These are phyloP conservation scores for Urocynchramus pylzowi DNA, from an alignment of 2,113 vertebrate genomes.

Conservation along the genomic window DNA sequence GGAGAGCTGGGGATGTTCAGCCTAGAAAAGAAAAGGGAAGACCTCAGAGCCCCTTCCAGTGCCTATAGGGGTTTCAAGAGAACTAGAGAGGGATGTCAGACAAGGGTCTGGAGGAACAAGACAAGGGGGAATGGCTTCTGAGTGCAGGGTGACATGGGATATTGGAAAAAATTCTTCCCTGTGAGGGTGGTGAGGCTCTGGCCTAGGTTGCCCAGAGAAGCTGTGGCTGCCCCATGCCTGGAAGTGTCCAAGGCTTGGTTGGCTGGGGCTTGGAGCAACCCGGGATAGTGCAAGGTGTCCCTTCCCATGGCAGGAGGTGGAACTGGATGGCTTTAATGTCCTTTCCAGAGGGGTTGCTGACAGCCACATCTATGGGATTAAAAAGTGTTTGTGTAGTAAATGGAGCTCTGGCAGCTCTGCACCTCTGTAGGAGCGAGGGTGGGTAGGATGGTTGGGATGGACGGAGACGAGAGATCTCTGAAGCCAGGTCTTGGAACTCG, in stretches of 20 bases:
- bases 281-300: not conserved
- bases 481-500: no score
- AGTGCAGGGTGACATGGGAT: not conserved
- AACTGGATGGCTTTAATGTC: not conserved
- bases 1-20: not conserved
- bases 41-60: not conserved
- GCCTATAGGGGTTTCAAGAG: not conserved
- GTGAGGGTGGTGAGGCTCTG: not conserved
- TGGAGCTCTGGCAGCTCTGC: not conserved
- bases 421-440: no score
- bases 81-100: not conserved
- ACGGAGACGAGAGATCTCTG: no score
- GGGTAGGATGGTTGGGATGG: no score
- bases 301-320: not conserved
- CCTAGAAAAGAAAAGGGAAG: not conserved
- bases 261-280: fast-evolving
- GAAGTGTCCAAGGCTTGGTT: not conserved
- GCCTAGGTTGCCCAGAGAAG: fast-evolving
- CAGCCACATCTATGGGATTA: not conserved
- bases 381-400: not conserved
- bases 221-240: not conserved
- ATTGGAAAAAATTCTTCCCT: not conserved
- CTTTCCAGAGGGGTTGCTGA: not conserved
- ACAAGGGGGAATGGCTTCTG: not conserved
- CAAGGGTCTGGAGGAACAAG: not conserved